A percentile compares a stretch with the other conserved stretches of the same genome.
Evolutionary conservation across 1,140 invertebrate genomes (phyloP).

Genomic region (Drosophila elegans): DNA sequence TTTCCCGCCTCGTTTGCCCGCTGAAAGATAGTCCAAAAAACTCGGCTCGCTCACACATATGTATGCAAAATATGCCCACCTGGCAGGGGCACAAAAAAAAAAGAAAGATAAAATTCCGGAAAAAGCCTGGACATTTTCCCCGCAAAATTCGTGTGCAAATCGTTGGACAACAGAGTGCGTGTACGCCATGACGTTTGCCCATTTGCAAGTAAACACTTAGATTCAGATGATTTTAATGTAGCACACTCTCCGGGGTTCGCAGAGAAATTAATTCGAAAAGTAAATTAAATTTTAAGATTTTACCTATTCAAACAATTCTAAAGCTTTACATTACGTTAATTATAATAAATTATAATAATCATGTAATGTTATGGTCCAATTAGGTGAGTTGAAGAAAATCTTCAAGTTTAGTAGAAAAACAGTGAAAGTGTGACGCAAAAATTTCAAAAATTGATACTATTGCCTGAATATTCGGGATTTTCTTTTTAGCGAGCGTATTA

Average conservation of each 20-base stretch:
- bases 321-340: no score
- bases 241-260: constrained; percentile 11
- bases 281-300: background rate
- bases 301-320: background rate
- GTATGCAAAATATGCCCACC: constrained; percentile 70
- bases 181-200: constrained; percentile 7
- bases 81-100: constrained; percentile 8
- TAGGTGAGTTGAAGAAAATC: no score
- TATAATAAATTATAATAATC: no score
- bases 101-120: constrained; percentile 12
- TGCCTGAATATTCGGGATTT: no score
- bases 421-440: no score
- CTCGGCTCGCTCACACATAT: constrained; percentile 20
- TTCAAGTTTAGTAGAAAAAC: no score
- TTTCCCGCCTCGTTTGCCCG: constrained; percentile 67
- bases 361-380: no score
- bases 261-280: background rate
- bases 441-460: no score
- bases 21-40: constrained; percentile 59
- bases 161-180: constrained; percentile 29
- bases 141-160: constrained; percentile 42
- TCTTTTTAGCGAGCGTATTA: no score
- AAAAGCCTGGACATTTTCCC: constrained; percentile 27
- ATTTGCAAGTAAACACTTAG: constrained; percentile 11
- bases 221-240: constrained; percentile 35